Conservation (phyloP, 2,888 invertebrate species). For the Eupithecia vulgata region DNA sequence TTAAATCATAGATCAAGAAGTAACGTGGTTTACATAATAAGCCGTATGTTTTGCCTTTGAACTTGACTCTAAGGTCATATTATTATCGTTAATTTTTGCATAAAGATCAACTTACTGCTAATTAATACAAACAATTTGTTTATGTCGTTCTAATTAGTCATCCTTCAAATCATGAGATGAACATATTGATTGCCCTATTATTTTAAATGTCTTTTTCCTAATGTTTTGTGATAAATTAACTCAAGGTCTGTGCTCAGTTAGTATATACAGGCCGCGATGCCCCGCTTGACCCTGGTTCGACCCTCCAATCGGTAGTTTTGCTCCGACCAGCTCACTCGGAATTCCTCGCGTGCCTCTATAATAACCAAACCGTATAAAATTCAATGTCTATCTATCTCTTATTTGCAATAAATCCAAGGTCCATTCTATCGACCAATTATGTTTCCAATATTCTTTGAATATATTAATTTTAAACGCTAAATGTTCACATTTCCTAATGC, state of each 20-base stretch:
- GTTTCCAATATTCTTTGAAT: slow-evolving; percentile 26
- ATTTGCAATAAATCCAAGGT: slow-evolving; percentile 36
- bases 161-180: neutral
- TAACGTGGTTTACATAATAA: neutral
- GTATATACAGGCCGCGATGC: neutral
- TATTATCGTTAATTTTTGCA: no score
- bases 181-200: slow-evolving; percentile 4
- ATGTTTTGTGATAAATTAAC: neutral
- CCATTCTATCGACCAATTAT: slow-evolving; percentile 21
- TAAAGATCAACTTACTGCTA: neutral
- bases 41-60: neutral
- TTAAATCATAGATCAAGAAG: neutral
- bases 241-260: neutral
- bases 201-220: neutral
- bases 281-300: slow-evolving; percentile 15
- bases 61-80: neutral
- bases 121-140: neutral
- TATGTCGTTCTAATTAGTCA: neutral
- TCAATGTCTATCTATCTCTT: slow-evolving; percentile 38
- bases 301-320: slow-evolving; percentile 15
- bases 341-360: slow-evolving; percentile 8
- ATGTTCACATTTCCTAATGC: slow-evolving; percentile 18
- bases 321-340: slow-evolving; percentile 4
- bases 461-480: slow-evolving; percentile 9
- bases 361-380: slow-evolving; percentile 37